Percentiles rank a stretch among this genome's conserved stretches.
These are phyloP conservation scores for Glyptemys insculpta DNA, from an alignment of 2,797 vertebrate genomes.

Conservation along the genomic window DNA sequence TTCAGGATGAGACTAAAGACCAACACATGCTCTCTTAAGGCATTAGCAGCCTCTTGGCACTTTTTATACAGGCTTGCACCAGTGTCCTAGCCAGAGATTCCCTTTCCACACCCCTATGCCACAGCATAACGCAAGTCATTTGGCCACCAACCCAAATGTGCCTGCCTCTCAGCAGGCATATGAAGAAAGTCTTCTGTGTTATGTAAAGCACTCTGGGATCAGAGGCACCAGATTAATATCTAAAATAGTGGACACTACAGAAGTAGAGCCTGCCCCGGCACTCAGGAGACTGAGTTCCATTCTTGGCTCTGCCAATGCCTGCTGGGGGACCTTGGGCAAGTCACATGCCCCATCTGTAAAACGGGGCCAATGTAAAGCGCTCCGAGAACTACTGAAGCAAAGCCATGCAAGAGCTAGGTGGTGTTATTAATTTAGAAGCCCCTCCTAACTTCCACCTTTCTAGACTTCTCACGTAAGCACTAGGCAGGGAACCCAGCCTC, in stretches of 20 bases:
- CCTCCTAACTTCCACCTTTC: not conserved
- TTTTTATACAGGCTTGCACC: not conserved
- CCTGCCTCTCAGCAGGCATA: not conserved
- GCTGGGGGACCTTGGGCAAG: not conserved
- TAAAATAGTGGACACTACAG: not conserved
- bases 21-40: not conserved
- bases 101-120: not conserved
- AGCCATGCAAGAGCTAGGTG: not conserved
- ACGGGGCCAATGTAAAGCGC: not conserved
- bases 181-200: not conserved
- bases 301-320: not conserved
- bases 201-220: not conserved
- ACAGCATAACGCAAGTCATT: not conserved
- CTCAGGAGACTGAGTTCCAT: not conserved
- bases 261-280: not conserved
- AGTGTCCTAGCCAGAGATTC: not conserved
- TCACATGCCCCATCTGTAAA: not conserved
- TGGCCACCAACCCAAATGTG: not conserved
- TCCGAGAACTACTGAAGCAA: not conserved
- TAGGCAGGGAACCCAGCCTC: rapidly evolving
- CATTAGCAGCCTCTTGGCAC: not conserved
- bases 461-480: not conserved
- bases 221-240: not conserved
- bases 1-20: not conserved
- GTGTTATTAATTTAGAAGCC: not conserved